A percentile compares a stretch with the other conserved stretches of the same genome.
Conservation (phyloP, 35 echinoderm and acorn worm genomes). For the Hemicentrotus pulcherrimus region DNA sequence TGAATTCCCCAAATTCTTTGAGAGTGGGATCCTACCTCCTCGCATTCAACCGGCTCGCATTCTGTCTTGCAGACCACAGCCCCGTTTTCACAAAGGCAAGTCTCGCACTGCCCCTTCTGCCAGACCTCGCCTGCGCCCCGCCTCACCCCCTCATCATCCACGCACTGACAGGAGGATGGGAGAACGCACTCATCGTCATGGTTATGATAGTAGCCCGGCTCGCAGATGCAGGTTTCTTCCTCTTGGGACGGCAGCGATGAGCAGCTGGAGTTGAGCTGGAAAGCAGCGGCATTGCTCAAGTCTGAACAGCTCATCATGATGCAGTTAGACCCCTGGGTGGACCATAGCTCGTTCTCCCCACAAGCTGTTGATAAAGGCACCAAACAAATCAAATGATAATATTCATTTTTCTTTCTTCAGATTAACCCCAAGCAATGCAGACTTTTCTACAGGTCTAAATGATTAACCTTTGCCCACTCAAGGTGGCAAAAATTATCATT, state of each 20-base stretch:
- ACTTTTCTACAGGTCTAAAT: no score
- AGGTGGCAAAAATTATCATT: no score
- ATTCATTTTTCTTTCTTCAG: background rate
- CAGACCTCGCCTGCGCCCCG: slow-evolving; percentile 52
- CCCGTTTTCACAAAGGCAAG: slow-evolving; percentile 68
- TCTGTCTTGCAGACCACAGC: slow-evolving; percentile 55
- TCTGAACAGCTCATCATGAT: slow-evolving; percentile 53
- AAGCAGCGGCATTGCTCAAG: background rate
- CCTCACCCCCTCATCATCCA: slow-evolving; percentile 56
- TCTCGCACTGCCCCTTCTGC: slow-evolving; percentile 62
- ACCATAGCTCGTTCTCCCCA: slow-evolving; percentile 75
- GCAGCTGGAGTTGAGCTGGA: background rate
- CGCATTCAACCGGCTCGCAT: slow-evolving; percentile 69
- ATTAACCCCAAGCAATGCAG: no score
- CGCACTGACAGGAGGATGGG: slow-evolving; percentile 63
- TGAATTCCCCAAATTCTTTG: background rate
- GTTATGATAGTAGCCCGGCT: slow-evolving; percentile 69
- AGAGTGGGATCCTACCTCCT: slow-evolving; percentile 52
- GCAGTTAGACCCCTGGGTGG: slow-evolving; percentile 52
- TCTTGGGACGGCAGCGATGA: background rate
- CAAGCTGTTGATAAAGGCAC: slow-evolving; percentile 32
- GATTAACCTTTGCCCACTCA: no score
- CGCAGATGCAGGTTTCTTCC: slow-evolving; percentile 63
- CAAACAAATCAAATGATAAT: background rate
- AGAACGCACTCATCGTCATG: slow-evolving; percentile 54